A percentile compares a stretch with the other conserved stretches of the same genome.
phyloP scores from a whole-genome alignment of 2,888 invertebrate species.

The Tridacna gigas region DNA sequence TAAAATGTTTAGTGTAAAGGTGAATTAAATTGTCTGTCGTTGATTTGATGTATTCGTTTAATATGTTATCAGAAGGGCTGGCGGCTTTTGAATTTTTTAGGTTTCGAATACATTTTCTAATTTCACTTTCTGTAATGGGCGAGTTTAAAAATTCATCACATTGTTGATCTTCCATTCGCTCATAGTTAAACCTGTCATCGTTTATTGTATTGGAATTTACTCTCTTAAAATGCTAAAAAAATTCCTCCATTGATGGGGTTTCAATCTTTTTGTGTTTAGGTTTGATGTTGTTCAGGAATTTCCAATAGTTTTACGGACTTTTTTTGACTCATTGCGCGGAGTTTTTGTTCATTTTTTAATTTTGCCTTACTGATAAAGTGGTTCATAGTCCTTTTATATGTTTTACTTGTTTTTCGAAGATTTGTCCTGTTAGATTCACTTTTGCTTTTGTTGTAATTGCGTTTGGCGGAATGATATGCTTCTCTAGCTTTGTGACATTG shows the following conservation, averaged over 20 bases:
- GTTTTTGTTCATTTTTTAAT: constrained; percentile 9
- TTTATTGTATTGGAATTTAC: constrained; percentile 10
- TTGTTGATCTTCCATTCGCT: neutral
- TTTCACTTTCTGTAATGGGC: constrained; percentile 34
- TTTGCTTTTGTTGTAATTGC: neutral
- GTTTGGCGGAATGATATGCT: constrained; percentile 21
- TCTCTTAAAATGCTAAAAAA: constrained; percentile 27
- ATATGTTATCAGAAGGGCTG: constrained; percentile 35
- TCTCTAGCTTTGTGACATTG: constrained; percentile 23
- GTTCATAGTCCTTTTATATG: constrained; percentile 31
- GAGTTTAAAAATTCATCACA: constrained; percentile 16
- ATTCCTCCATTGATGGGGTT: neutral
- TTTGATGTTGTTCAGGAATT: constrained; percentile 31
- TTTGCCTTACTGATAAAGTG: constrained; percentile 14
- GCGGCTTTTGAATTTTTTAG: constrained; percentile 45
- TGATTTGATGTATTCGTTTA: constrained; percentile 55
- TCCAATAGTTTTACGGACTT: constrained; percentile 36
- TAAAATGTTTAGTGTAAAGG: constrained; percentile 35
- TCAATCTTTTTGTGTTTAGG: constrained; percentile 6
- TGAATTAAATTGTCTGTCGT: constrained; percentile 28
- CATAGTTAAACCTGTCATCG: neutral
- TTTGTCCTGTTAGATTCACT: neutral
- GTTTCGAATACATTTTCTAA: constrained; percentile 33
- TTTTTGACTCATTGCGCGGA: neutral
- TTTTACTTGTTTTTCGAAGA: constrained; percentile 14